Evolutionary conservation across 1,140 invertebrate genomes (phyloP), one percentile per base, ranked within the genome.

Genomic region (Aphelinus certus): DNA sequence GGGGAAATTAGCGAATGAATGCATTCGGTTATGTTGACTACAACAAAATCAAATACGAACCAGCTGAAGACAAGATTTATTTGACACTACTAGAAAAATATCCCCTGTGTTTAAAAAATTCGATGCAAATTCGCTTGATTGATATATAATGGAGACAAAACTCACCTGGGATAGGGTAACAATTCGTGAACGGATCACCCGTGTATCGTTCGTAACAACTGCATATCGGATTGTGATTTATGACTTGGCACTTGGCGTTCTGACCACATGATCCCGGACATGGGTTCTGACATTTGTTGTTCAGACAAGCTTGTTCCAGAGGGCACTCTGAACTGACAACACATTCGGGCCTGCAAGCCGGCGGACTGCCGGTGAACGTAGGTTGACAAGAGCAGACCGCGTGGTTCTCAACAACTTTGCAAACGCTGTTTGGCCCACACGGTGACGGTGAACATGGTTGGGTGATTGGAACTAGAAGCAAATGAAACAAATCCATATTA

Each of bases 181-280:
- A 95, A 79, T 91, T 91, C 49, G 89, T 89, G 82, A 94, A 94
- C 58, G 94, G 93, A 90, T 95, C 94, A 74, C 94, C 94, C 6
- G 93, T 95, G 78, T 90, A 91, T 82, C 91, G 91, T 79, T 91
- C 89, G 76, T 89, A 88, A 82, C 93, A 94, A 46, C 88, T 90
- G 80, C 93, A 94, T 65, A 92, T 92, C 3, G 92, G 91, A 85
- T 90, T 92, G 82, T 93, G 92, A 83, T 92, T 92, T 49, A 92
- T 88, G 2, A 93, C 92, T 81, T 90, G 89, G 77, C 93, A 94
- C 47, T 90, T 88, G 2, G 93, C 90, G 82, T 92, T 93, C 65
- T 90, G 88, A 45, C 93, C 93, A 76, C 93, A 94, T 42, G 91
- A 91, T 47, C 92, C 91, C 9, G 91, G 89, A 77, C 92, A 94